phyloP scores from a whole-genome alignment of 2,113 vertebrate genomes.

The Rhombomys opimus region DNA sequence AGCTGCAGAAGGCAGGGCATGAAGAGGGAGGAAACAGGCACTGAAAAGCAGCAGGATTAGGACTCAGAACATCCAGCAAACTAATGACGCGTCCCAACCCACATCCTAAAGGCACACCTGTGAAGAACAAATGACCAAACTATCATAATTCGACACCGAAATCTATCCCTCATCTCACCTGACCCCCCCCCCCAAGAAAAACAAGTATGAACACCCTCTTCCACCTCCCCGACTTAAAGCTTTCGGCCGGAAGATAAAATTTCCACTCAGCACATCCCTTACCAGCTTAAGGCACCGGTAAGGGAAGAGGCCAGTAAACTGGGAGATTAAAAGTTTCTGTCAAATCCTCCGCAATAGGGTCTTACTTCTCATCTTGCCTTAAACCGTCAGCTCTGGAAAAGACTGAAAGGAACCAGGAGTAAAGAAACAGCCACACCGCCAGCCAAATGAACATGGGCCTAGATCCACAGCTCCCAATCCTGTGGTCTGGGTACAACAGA shows the following conservation, averaged over 20 bases:
- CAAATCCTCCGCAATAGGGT: background rate
- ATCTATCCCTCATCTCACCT: background rate
- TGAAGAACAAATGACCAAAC: background rate
- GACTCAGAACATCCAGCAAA: too few species aligned
- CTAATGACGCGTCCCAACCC: too few species aligned
- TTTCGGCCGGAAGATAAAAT: background rate
- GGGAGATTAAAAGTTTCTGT: background rate
- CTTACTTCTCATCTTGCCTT: background rate
- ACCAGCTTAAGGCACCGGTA: background rate
- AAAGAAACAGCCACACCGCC: background rate
- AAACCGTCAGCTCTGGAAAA: conserved; percentile 38
- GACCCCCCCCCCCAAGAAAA: background rate
- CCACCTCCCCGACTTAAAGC: conserved; percentile 8
- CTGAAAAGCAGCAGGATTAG: too few species aligned
- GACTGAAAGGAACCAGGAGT: conserved; percentile 16
- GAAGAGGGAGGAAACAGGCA: too few species aligned
- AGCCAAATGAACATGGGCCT: conserved; percentile 17
- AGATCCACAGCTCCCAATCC: background rate
- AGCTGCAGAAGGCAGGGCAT: too few species aligned
- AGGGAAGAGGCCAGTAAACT: background rate
- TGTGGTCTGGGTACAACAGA: background rate
- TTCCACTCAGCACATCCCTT: background rate
- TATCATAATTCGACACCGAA: background rate
- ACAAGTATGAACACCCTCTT: background rate
- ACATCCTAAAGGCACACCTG: too few species aligned